Percentiles rank a stretch among this genome's conserved stretches.
phyloP scores from a whole-genome alignment of 2,113 vertebrate genomes.

The Chionodraco myersi region DNA sequence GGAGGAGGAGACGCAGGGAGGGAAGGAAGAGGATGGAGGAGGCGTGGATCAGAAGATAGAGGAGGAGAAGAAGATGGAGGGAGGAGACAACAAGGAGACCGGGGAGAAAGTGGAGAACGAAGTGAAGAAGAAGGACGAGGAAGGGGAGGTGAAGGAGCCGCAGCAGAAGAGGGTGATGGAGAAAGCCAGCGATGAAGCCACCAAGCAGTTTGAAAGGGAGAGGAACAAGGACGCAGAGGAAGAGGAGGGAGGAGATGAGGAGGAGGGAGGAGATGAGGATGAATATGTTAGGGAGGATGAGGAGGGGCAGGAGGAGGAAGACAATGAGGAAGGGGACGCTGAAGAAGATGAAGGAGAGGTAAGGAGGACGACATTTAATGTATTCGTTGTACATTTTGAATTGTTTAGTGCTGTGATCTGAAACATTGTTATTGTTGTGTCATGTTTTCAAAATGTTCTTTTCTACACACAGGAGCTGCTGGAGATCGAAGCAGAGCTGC shows the following conservation, averaged over 20 bases:
- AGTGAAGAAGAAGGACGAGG: slow-evolving; percentile 12
- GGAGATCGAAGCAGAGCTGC: slow-evolving; percentile 84
- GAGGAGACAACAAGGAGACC: slow-evolving; percentile 19
- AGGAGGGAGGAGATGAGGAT: slow-evolving; percentile 61
- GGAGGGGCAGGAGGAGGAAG: slow-evolving; percentile 59
- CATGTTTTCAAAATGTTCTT: background rate
- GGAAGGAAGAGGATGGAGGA: slow-evolving; percentile 19
- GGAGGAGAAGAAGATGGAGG: slow-evolving; percentile 20
- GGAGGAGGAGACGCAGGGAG: slow-evolving; percentile 19
- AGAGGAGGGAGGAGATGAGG: slow-evolving; percentile 61
- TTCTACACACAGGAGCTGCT: slow-evolving; percentile 75
- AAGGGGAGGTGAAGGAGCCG: slow-evolving; percentile 60
- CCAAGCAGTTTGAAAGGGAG: slow-evolving; percentile 83
- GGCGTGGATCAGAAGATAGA: background rate
- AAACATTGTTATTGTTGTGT: background rate
- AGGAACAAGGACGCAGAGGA: slow-evolving; percentile 62
- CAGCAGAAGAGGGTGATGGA: slow-evolving; percentile 85
- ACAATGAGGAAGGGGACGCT: slow-evolving; percentile 57
- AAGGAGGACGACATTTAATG: background rate
- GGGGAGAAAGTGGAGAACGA: slow-evolving; percentile 28
- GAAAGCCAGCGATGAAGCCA: slow-evolving; percentile 86
- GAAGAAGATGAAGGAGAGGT: slow-evolving; percentile 78
- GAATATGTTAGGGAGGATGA: slow-evolving; percentile 72
- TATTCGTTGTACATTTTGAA: too few relatives aligned
- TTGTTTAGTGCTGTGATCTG: too few relatives aligned